These are phyloP conservation scores for Melipona beecheii DNA, from an alignment of 2,888 invertebrate genomes.

Conservation along the genomic window DNA sequence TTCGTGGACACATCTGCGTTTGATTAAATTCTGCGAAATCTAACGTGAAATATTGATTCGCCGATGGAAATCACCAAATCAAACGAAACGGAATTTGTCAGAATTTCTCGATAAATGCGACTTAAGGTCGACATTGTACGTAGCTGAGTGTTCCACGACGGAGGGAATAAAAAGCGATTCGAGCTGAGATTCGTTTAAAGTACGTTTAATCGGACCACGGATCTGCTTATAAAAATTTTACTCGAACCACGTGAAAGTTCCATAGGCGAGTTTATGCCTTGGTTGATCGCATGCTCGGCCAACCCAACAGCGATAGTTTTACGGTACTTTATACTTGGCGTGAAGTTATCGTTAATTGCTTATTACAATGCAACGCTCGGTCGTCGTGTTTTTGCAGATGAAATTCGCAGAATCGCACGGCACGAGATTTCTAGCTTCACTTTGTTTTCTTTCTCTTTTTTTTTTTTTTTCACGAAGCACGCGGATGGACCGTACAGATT, in stretches of 20 bases:
- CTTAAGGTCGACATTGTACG: neutral
- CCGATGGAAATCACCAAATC: neutral
- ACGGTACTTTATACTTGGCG: constrained; percentile 57
- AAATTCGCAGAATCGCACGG: constrained; percentile 29
- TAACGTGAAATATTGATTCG: neutral
- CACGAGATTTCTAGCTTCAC: constrained; percentile 22
- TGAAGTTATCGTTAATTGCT: constrained; percentile 59
- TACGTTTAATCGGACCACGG: constrained; percentile 20
- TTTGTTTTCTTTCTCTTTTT: neutral
- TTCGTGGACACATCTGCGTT: neutral
- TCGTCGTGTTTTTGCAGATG: neutral
- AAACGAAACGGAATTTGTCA: neutral
- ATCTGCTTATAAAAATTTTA: constrained; percentile 31
- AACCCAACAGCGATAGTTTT: constrained; percentile 39
- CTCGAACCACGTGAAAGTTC: constrained; percentile 26
- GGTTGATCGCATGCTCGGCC: constrained; percentile 43
- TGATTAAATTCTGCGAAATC: neutral
- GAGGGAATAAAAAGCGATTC: neutral
- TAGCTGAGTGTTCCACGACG: neutral
- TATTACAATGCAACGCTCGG: constrained; percentile 53
- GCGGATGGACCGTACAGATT: constrained; percentile 15
- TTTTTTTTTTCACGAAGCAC: neutral
- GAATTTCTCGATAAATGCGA: neutral
- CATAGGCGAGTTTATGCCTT: constrained; percentile 24
- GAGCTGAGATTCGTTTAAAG: constrained; percentile 1